Base-by-base conservation (phyloP, 2,888 invertebrate genomes). In the Zaprionus bogoriensis region DNA sequence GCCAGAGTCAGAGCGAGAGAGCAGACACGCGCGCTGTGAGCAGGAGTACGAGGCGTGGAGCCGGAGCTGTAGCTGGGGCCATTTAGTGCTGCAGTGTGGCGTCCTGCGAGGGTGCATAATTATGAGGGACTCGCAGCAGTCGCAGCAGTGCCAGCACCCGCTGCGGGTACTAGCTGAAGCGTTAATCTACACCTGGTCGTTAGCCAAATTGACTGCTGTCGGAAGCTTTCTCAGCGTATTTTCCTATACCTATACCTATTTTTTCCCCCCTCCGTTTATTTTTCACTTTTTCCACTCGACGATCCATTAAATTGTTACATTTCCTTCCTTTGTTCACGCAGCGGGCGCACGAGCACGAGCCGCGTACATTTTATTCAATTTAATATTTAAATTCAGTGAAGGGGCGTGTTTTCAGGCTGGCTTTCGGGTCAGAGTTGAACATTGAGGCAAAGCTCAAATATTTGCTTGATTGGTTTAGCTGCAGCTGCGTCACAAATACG, bases 231-330 rank as follows among this genome's bases (percentile, higher is more conserved):
- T 44, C 23, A 25, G 38, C 39, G 30, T 27, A n/a, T 32, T 14
- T 23, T 12, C 25, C 5, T n/a, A n/a, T n/a, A n/a, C n/a, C n/a
- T n/a, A n/a, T n/a, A n/a, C n/a, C 7, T 6, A 5, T 22, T 10
- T 3, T 12, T 9, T 9, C 10, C 28, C 3, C 10, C 10, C 9
- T 1, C 14, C 58, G 32, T 50, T 71, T 57, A 77, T 77, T 80
- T 81, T 74, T 67, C 74, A 74, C 68, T 74, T 80, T 75, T 80
- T 72, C 61, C 77, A 77, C 74, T 67, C 69, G 61, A 54, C 67
- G 69, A 59, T 57, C 67, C 68, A 72, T 72, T 81, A 74, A 78
- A 81, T 76, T 64, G 66, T 55, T 52, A 61, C 62, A 36, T 55
- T 60, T 60, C 54, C 48, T 36, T 23, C 28, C 39, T n/a, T 25